Evolutionary conservation across 2,797 vertebrate genomes (phyloP), one percentile per base, ranked within the genome.

Genomic region (Megaceryle alcyon): DNA sequence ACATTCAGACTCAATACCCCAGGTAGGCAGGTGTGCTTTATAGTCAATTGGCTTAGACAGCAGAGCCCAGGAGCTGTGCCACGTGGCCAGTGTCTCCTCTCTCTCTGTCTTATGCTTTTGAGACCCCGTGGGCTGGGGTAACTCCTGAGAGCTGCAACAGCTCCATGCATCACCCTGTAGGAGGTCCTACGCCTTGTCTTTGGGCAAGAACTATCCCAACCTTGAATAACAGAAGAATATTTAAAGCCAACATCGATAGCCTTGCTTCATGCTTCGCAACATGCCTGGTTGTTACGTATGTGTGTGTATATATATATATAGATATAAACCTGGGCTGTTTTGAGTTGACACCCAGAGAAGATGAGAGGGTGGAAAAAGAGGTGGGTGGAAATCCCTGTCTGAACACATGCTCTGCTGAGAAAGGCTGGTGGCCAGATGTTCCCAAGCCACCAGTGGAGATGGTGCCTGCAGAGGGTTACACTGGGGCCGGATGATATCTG

Each of bases 341-440:
- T 2, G 4, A 39, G 70, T 10, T 70, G 73, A 23, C 56, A 61
- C 3, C 19, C 77, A 92, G 81, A 3, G 48, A 43, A 65, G 56
- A 59, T 5, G 44, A 75, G 43, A n/a, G 39, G 44, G 3, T 63
- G 48, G 66, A 60, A 35, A 22, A 51, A n/a, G 56, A 14, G 7
- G 26, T 46, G 14, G 37, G 6, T 46, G 89, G 69, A 75, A 44
- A 35, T 83, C 76, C 49, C 41, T 79, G 46, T 46, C n/a, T 65
- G 76, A 80, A 51, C 0, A 0, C 61, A 41, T 0, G 1, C 14
- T 31, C 16, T 3, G 6, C 57, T 79, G 68, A n/a, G 54, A 41
- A 64, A 18, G 49, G 57, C 39, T 44, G 63, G 12, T n/a, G 53
- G 16, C 44, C 71, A 61, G 68, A 54, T 61, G 88, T 59, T 44